These are phyloP conservation scores for Gephyroberyx darwinii DNA, from an alignment of 2,797 vertebrate genomes.

Conservation along the genomic window DNA sequence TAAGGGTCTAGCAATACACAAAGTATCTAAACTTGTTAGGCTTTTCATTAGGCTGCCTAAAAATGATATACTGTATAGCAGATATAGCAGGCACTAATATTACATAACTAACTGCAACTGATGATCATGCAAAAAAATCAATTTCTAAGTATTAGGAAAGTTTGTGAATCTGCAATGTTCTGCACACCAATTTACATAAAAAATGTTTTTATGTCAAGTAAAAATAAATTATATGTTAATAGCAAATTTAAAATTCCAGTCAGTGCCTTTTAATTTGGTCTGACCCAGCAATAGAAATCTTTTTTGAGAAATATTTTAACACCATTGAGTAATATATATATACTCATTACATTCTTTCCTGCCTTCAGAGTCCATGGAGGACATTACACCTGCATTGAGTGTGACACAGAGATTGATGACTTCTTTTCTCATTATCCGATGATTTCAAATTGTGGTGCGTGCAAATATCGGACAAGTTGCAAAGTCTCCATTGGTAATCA, in stretches of 20 bases:
- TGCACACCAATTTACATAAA: no score
- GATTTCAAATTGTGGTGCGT: slow-evolving; percentile 89
- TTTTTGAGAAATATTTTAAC: neutral
- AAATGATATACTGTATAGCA: slow-evolving; percentile 20
- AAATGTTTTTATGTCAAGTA: no score
- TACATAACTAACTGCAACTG: no score
- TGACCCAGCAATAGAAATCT: neutral
- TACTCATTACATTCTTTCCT: slow-evolving; percentile 10
- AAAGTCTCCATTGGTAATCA: slow-evolving; percentile 94
- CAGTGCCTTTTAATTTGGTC: neutral
- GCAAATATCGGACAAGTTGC: slow-evolving; percentile 95
- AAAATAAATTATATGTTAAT: no score
- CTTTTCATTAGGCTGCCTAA: slow-evolving; percentile 25
- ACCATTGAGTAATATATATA: neutral
- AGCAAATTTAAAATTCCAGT: no score
- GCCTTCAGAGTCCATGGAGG: slow-evolving; percentile 79
- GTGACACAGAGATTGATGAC: slow-evolving; percentile 85
- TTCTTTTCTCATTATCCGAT: slow-evolving; percentile 93
- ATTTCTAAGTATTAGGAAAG: no score
- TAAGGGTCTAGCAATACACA: no score
- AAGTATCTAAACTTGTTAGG: no score
- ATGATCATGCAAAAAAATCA: no score
- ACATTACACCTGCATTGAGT: slow-evolving; percentile 91
- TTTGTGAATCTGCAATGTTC: no score
- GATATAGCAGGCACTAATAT: neutral